Base-by-base conservation (phyloP, 1,140 invertebrate species). In the Drosophila obscura region DNA sequence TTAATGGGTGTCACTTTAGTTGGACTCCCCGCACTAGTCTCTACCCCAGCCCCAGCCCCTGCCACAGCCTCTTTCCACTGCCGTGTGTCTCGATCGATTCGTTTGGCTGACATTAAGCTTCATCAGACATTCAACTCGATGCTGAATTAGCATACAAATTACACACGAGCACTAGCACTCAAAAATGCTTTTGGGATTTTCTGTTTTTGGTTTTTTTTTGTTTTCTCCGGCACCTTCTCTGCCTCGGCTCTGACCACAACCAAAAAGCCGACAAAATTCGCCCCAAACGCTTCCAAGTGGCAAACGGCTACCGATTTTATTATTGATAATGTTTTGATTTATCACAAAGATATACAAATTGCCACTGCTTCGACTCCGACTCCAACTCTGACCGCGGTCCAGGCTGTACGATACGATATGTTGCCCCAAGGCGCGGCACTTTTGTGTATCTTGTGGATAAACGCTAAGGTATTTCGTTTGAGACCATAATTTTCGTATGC, bases 311-410 rank as follows among this genome's bases (percentile, higher is more conserved):
- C 83, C 83, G 83, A 87, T 87, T 88, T 87, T 82, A 77, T 87
- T 87, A 87, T 87, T 87, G 83, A 87, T 87, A 87, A 87, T 87
- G 76, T 88, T 87, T 88, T 87, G 83, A 87, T 87, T 87, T 87
- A 87, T 87, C 83, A 80, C 79, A 83, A 73, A 77, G 83, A 82
- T 80, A 83, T 88, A 87, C 83, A 88, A 87, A 87, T 87, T 87
- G 74, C 74, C 69, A 77, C 76, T 74, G 65, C 55, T 39, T 39
- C 35, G 35, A 13, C 19, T 58, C 45, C 55, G 4, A 39, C 51
- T 41, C 49, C 48, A 58, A 7, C 44, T 59, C 46, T 22, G 56
- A 63, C 19, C 58, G 51, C 55, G 22, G 64, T 58, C 58, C 73
- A 62, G 49, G 15, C 62, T 24, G 45, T 43, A 43, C 51, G 45